Conservation (phyloP, 2,113 vertebrate genomes). For the Rallus limicola region DNA sequence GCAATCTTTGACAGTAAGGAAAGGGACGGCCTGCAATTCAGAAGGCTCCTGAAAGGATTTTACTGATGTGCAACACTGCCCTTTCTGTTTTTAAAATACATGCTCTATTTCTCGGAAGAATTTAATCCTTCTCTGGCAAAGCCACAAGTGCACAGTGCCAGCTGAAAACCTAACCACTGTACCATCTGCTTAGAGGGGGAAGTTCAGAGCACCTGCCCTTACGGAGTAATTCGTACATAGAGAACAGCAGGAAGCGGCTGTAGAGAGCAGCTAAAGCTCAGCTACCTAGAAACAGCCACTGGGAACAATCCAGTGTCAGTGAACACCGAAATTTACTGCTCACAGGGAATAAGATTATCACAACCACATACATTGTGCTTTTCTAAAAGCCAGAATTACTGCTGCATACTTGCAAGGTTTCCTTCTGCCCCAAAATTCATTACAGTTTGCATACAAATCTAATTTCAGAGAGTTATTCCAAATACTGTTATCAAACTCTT, state of each 20-base stretch:
- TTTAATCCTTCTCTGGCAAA: not conserved
- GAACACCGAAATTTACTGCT: not conserved
- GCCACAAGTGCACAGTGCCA: not conserved
- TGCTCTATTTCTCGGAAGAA: not conserved
- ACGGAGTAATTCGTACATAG: not conserved
- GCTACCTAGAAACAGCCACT: not conserved
- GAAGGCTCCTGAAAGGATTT: not conserved
- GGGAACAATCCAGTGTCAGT: not conserved
- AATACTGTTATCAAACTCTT: too few relatives aligned
- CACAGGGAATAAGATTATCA: not conserved
- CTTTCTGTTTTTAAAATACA: not conserved
- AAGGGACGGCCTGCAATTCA: not conserved
- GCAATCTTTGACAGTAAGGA: not conserved
- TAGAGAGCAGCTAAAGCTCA: not conserved
- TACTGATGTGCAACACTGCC: not conserved
- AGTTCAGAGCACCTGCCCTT: not conserved
- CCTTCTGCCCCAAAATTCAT: fast-evolving
- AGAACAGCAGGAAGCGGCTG: not conserved
- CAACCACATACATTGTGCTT: not conserved
- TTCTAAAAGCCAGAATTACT: not conserved
- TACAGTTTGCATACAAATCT: not conserved
- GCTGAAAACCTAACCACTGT: not conserved
- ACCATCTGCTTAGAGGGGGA: not conserved
- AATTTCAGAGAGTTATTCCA: not conserved
- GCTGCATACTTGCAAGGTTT: not conserved